These are phyloP conservation scores for Eremobia ochroleuca DNA, from an alignment of 2,888 invertebrate species.

Conservation along the genomic window DNA sequence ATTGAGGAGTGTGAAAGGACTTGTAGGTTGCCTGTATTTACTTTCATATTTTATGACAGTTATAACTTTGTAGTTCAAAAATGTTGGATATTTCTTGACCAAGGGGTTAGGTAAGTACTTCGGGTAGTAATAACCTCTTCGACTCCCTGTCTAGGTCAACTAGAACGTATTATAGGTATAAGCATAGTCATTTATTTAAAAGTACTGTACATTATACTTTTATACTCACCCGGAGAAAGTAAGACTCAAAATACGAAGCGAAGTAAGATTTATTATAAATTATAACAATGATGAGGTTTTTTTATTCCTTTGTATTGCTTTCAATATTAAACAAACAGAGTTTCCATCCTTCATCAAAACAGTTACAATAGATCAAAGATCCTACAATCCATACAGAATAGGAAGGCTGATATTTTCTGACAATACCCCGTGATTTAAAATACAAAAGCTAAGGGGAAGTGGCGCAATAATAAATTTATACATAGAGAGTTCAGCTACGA, in stretches of 20 bases:
- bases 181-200: not conserved
- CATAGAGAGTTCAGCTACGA: conserved; percentile 46
- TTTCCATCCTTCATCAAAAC: conserved; percentile 22
- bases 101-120: not conserved
- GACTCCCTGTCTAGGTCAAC: not conserved
- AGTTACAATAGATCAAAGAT: conserved; percentile 24
- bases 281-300: not conserved
- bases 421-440: conserved; percentile 59
- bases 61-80: not conserved
- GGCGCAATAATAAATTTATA: conserved; percentile 61
- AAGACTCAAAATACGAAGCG: not conserved
- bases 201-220: not conserved
- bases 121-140: not conserved
- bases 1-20: conserved; percentile 27
- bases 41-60: not conserved
- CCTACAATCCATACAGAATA: conserved; percentile 32
- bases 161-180: no score
- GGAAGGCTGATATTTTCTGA: conserved; percentile 45
- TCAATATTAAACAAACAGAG: conserved; percentile 19
- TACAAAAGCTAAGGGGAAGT: conserved; percentile 52
- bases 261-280: not conserved
- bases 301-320: not conserved
- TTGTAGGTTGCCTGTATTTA: conserved; percentile 19
- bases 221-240: not conserved
- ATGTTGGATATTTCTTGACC: not conserved